Evolutionary conservation across 2,797 vertebrate species (phyloP).

Genomic region (Telmatherina bonti): DNA sequence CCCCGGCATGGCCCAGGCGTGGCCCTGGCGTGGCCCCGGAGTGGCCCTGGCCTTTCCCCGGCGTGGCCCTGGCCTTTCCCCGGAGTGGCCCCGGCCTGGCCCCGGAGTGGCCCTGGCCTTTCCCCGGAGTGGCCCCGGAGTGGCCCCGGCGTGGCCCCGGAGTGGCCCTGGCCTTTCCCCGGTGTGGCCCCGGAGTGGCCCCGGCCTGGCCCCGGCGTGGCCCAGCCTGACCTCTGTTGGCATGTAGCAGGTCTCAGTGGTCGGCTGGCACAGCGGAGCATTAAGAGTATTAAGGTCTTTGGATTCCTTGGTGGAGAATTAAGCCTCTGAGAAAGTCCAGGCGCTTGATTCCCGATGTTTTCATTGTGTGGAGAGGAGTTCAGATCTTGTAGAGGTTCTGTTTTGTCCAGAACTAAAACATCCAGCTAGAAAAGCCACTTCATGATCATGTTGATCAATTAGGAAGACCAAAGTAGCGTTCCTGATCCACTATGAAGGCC

Average conservation of each 20-base stretch:
- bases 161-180: no score
- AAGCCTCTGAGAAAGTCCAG: conserved; percentile 10
- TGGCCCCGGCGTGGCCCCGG: no score
- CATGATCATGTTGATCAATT: not conserved
- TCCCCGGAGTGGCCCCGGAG: no score
- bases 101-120: no score
- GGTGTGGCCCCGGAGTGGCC: not conserved
- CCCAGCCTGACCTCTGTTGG: not conserved
- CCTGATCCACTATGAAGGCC: conserved; percentile 13
- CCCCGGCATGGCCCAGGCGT: no score
- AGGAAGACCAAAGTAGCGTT: conserved; percentile 15
- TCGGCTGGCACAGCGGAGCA: conserved; percentile 29
- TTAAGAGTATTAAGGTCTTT: conserved; percentile 70
- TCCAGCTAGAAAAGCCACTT: not conserved
- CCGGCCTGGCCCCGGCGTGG: no score
- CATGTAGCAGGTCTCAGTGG: not conserved
- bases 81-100: no score
- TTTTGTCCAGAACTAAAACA: not conserved
- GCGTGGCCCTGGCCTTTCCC: no score
- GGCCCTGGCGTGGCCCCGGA: no score
- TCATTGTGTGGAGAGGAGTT: no score
- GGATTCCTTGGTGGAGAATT: conserved; percentile 48
- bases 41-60: no score
- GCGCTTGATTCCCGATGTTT: not conserved
- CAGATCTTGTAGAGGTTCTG: no score